Base-by-base conservation (phyloP, 2,113 vertebrate genomes). In the Isurus oxyrinchus region DNA sequence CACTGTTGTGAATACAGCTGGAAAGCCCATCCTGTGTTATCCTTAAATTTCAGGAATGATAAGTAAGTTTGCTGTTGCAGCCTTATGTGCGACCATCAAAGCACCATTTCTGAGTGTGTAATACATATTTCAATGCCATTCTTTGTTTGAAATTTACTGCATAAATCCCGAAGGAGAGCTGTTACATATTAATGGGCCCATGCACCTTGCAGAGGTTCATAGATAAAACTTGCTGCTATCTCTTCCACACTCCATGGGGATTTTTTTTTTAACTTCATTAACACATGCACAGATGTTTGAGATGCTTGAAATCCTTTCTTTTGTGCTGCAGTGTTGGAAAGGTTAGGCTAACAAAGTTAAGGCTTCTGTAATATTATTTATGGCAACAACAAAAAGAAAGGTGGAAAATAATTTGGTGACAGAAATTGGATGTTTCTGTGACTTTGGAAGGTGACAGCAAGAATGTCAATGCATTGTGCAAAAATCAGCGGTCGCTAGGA, bases 161-260 rank as follows among this genome's bases (percentile, higher is more conserved):
- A 53, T 96, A 0, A 79, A 10, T 63, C 59, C 4, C 19, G 49
- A 3, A 91, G 96, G 7, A 91, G 5, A 57, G 96, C 49, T 67
- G 27, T 96, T 97, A 84, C 93, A 96, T 96, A 79, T 6, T 93
- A 81, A 95, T 96, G 1, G 94, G 93, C 31, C n/a, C 66, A 96
- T 69, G 35, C 96, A n/a, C 25, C 63, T 96, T 95, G 96, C 49
- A 95, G 91, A 96, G 96, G 66, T 72, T 95, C 67, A 27, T 19
- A 69, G 66, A 95, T 95, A 35, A 72, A 72, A 14, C 63, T 63
- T 95, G 66, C 66, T 76, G 66, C 44, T 95, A 53, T 95, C 94
- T 95, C 14, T 55, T 72, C 27, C 49, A 13, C 69, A 27, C 66
- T 95, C 94, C 10, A 3, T 66, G 19, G 61, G 93, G 93, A 23